Evolutionary conservation across 2,113 vertebrate genomes (phyloP), one percentile per base, ranked within the genome.

Genomic region (Apistogramma diplotaenia): DNA sequence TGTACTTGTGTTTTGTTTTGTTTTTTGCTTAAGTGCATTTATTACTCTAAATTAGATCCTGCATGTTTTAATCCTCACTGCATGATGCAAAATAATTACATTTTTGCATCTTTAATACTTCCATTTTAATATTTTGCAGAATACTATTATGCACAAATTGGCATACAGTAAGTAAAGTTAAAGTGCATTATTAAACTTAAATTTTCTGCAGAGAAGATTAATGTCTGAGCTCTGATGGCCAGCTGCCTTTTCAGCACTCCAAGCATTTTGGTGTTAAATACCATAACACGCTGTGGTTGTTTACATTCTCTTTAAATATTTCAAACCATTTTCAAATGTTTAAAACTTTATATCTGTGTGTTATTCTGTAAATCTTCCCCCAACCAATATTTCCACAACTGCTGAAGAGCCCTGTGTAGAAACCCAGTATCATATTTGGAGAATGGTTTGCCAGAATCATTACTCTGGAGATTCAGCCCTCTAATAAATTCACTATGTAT

Each of bases 401-500:
- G 70, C 78, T 57, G 70, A 49, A 72, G 51, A 84, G 67, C 61
- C 23, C 58, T 46, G 81, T 77, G 77, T 37, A 54, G 88, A 85
- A 93, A 91, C 73, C 84, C 78, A 79, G 84, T 74, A 88, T 86
- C 73, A 80, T 89, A 89, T 89, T 89, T 89, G 81, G 61, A 82
- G 40, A 72, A 57, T 51, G 76, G 21, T 90, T 89, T 89, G 25
- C 85, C 83, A 80, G 85, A 85, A 86, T 89, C 62, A 90, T 87
- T 87, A 88, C 80, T 72, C 78, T 31, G 71, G 73, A 84, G 85
- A 80, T 84, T 83, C 67, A 81, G 56, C 65, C 80, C 71, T 83
- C 74, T 89, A 80, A 90, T 86, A 89, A 87, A 91, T 87, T 73
- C 82, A 90, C 57, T 76, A 79, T 92, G 83, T 90, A 86, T 90